Conservation (phyloP, 1,140 invertebrate genomes). For the Panonychus citri region DNA sequence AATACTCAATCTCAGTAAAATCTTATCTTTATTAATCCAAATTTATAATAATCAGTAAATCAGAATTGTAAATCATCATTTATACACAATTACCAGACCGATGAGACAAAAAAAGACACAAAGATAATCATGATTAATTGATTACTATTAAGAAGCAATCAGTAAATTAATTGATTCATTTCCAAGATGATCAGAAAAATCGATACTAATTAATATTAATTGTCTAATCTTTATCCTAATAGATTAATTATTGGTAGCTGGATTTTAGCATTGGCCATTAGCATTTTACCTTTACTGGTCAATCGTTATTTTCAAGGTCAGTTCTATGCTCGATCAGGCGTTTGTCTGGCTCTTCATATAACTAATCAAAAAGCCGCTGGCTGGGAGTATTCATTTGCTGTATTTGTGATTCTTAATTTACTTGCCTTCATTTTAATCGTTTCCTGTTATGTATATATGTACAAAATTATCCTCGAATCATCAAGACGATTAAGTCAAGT, state of each 20-base stretch:
- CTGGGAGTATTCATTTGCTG: constrained; percentile 48
- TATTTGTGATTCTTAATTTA: constrained; percentile 43
- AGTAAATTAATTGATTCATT: too few relatives aligned
- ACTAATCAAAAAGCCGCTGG: constrained; percentile 24
- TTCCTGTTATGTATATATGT: constrained; percentile 28
- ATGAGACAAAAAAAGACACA: too few relatives aligned
- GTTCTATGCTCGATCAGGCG: constrained; percentile 43
- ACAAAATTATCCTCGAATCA: constrained; percentile 35
- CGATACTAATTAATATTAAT: too few relatives aligned
- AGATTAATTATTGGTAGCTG: constrained; percentile 33
- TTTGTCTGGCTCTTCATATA: constrained; percentile 48
- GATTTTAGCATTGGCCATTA: constrained; percentile 35
- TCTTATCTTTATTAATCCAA: too few relatives aligned
- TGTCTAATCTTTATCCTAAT: neutral
- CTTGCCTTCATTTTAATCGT: constrained; percentile 26
- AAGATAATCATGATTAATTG: too few relatives aligned
- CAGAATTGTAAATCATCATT: too few relatives aligned
- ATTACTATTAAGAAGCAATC: too few relatives aligned
- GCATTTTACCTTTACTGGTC: constrained; percentile 38
- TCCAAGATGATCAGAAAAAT: too few relatives aligned
- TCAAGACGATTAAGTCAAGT: constrained; percentile 28
- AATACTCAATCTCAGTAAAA: too few relatives aligned
- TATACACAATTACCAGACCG: too few relatives aligned
- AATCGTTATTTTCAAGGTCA: constrained; percentile 32
- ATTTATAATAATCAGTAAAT: too few relatives aligned